phyloP scores from a whole-genome alignment of 2,113 vertebrate genomes.

The Nannospalax galili region DNA sequence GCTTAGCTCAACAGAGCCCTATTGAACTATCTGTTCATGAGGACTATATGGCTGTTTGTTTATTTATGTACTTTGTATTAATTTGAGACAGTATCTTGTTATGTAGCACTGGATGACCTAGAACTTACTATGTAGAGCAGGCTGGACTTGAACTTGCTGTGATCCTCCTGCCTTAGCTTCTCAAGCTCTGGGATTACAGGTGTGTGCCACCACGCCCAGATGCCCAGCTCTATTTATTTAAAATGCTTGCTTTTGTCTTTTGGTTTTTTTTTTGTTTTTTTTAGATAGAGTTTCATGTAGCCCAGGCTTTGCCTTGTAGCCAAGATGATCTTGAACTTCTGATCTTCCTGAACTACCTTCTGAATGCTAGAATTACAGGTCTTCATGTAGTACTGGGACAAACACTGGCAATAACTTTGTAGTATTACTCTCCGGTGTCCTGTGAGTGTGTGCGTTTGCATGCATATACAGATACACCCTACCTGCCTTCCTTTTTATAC shows the following conservation, averaged over 20 bases:
- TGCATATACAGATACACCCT: too few relatives aligned
- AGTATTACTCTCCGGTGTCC: background rate
- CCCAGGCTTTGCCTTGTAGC: too few relatives aligned
- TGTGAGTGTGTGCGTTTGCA: background rate
- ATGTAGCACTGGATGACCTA: background rate
- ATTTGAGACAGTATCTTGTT: background rate
- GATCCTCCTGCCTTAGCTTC: too few relatives aligned
- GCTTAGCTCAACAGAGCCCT: background rate
- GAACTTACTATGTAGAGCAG: background rate
- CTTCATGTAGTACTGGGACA: background rate
- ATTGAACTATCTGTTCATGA: background rate
- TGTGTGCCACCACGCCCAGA: too few relatives aligned
- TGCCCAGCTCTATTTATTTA: too few relatives aligned
- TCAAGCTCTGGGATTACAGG: too few relatives aligned
- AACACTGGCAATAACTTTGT: background rate
- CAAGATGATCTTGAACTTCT: background rate
- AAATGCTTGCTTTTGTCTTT: too few relatives aligned
- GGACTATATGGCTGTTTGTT: background rate
- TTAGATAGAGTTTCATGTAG: too few relatives aligned
- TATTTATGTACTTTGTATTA: background rate
- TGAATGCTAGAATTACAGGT: background rate
- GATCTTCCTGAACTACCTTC: too few relatives aligned
- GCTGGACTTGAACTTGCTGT: too few relatives aligned
- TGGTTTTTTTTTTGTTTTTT: too few relatives aligned
- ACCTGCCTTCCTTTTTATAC: background rate